Conservation (phyloP, 2,113 vertebrate genomes). For the Haemorhous mexicanus region DNA sequence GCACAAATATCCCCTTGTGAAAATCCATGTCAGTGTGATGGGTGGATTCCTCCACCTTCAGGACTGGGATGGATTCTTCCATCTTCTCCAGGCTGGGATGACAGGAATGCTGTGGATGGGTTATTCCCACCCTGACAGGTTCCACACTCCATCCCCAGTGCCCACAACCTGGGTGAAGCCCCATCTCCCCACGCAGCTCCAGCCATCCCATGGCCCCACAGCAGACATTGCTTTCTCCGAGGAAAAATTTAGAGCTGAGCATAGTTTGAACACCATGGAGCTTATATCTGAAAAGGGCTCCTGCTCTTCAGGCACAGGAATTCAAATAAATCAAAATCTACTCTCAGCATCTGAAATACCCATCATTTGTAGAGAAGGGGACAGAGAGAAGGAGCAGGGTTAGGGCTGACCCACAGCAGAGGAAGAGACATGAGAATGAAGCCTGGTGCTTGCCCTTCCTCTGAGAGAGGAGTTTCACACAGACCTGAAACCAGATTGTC, state of each 20-base stretch:
- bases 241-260: not conserved
- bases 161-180: not conserved
- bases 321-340: not conserved
- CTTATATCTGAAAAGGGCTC: not conserved
- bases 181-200: not conserved
- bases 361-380: not conserved
- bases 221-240: not conserved
- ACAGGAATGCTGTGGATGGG: not conserved
- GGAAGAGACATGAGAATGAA: not conserved
- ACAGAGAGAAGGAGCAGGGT: not conserved
- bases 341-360: not conserved
- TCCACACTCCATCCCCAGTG: not conserved
- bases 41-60: not conserved
- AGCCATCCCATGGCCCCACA: accelerated
- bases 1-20: not conserved
- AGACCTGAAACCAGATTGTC: not conserved
- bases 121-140: not conserved
- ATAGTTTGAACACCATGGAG: not conserved
- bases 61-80: not conserved
- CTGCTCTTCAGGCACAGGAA: not conserved
- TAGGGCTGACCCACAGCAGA: not conserved
- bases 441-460: not conserved
- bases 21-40: not conserved
- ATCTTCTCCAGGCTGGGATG: not conserved
- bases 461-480: not conserved